Evolutionary conservation across 2,797 vertebrate genomes (phyloP), one percentile per base, ranked within the genome.

Genomic region (Sebastes baramenuke): DNA sequence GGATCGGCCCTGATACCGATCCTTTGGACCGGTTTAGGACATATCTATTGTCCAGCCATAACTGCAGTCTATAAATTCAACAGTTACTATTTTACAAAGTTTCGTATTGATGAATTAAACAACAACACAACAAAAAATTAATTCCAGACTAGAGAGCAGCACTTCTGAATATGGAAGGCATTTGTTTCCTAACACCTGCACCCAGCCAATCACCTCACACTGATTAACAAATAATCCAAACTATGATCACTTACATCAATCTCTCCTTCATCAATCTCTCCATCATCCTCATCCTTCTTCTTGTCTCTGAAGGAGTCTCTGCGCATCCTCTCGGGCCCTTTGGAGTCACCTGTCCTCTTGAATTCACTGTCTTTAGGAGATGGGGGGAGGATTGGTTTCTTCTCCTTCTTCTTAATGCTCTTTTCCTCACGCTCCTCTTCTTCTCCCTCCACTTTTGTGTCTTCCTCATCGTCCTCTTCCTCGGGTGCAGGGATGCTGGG

Each of bases 241-340:
- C 12, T 10, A 18, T 11, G 11, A 32, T 42, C 5, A 97, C 98
- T 98, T 93, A 99, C 98, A n/a, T 99, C 98, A 16, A 99, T 99
- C 88, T 99, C 98, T 72, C 99, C 98, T 56, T 99, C 99, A 20
- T 99, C 99, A 0, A 99, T 99, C 84, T 99, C 98, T 55, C 98
- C 98, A 5, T 99, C 98, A 0, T 99, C 98, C 0, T 99, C 98
- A 3, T 99, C 98, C 67, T 98, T 99, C 90, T 96, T 99, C 83
- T 96, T 97, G 82, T 99, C 97, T 83, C 96, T 96, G 86, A 96
- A 91, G 0, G 96, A 90, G 66, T 98, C 97, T 87, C 94, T 94
- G 14, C 94, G 91, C 0, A 94, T 93, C 77, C 95, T 95, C 68
- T 96, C 97, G 0, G 68, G 36, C 1, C 87, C 89, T 80, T 82